These are phyloP conservation scores for Cariama cristata DNA, from an alignment of 2,113 vertebrate species.

Conservation along the genomic window DNA sequence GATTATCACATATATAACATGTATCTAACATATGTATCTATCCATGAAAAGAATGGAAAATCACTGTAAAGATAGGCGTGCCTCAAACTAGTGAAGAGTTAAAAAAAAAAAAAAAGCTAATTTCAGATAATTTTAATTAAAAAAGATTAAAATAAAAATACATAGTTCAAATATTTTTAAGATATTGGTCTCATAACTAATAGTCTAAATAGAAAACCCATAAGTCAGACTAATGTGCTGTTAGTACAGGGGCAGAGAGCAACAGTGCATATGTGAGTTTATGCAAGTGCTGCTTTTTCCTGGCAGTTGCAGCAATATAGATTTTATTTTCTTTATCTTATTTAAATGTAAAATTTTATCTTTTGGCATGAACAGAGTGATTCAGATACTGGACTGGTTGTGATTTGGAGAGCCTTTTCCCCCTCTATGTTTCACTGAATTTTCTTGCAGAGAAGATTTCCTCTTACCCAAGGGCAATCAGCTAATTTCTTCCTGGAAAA, in stretches of 20 bases:
- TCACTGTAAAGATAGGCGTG: rapidly evolving
- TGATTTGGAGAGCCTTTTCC: neutral
- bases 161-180: neutral
- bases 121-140: neutral
- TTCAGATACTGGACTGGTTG: neutral
- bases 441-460: neutral
- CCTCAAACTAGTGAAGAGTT: neutral
- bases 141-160: conserved; percentile 11
- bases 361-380: neutral
- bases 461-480: neutral
- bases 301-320: neutral
- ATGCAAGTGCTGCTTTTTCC: neutral
- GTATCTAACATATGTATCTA: neutral
- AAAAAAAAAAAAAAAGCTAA: neutral
- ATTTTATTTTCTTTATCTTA: neutral
- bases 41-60: neutral
- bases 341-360: neutral
- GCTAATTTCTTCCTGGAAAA: neutral
- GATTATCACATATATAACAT: neutral
- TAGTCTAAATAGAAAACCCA: neutral
- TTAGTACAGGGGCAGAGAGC: neutral
- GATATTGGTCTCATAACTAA: neutral
- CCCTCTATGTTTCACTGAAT: neutral
- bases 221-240: neutral
- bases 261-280: neutral